These are phyloP conservation scores for Aquatica leii DNA, from an alignment of 2,888 invertebrate genomes.

Conservation along the genomic window DNA sequence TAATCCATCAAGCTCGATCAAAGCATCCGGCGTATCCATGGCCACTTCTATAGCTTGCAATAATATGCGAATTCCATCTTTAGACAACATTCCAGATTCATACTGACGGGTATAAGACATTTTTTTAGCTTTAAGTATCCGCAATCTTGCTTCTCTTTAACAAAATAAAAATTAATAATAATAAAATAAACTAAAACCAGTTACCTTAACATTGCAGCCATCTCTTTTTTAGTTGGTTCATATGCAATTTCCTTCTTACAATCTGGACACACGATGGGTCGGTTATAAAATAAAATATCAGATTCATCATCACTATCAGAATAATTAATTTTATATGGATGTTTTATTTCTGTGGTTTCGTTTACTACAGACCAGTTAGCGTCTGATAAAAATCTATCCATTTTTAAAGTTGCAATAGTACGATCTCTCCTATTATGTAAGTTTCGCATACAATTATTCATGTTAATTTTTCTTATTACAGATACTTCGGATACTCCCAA, in stretches of 20 bases:
- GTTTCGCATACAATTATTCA: constrained; percentile 66
- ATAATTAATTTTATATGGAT: constrained; percentile 64
- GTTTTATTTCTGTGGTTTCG: constrained; percentile 64
- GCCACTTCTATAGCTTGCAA: constrained; percentile 65
- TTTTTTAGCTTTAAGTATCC: constrained; percentile 69
- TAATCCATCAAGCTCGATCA: constrained; percentile 61
- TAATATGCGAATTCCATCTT: constrained; percentile 65
- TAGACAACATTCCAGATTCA: constrained; percentile 69
- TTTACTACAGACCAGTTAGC: constrained; percentile 70
- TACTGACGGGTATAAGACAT: constrained; percentile 72
- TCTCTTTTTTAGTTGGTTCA: constrained; percentile 67
- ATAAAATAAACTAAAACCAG: constrained; percentile 6
- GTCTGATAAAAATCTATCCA: constrained; percentile 68
- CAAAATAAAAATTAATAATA: not conserved
- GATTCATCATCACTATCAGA: constrained; percentile 60
- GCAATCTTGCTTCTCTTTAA: constrained; percentile 65
- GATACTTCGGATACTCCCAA: constrained; percentile 49
- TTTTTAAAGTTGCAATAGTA: constrained; percentile 66
- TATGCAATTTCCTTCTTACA: constrained; percentile 66
- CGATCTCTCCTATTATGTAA: constrained; percentile 62
- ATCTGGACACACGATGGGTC: constrained; percentile 65
- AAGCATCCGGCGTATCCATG: constrained; percentile 61
- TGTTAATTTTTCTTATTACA: constrained; percentile 64
- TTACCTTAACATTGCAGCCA: constrained; percentile 51
- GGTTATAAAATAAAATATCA: constrained; percentile 58